Evolutionary conservation across 2,797 vertebrate species (phyloP), one percentile per base, ranked within the genome.

Genomic region (Dryobates pubescens): DNA sequence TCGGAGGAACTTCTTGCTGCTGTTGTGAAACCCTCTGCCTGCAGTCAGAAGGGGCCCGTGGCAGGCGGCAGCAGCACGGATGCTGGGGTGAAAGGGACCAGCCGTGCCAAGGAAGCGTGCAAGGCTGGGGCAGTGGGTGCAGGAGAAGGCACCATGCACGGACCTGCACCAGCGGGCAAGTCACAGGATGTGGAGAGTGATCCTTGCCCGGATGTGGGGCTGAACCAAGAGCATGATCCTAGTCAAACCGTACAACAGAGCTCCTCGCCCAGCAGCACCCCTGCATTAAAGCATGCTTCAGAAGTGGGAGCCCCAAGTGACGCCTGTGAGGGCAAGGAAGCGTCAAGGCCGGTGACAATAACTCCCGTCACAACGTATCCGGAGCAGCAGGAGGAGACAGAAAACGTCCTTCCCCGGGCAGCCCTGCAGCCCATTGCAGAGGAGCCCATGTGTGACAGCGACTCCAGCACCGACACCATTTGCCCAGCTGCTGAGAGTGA

Each of bases 371-470:
- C 22, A 22, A 65, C 2, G 0, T 73, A 89, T 58, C 16, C 81
- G 0, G 76, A 63, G 30, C 78, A 92, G 54, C 86, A 86, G 47
- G 94, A 75, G 38, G 95, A 88, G 27, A 23, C 62, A 1, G 93
- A 95, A 13, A 65, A 85, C 0, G 8, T 94, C 23, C 63, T 93
- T 23, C 57, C 73, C 29, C 86, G 82, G 5, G 54, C 79, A 67
- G 88, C 82, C 0, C 93, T 92, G 5, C 97, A 96, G 56, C 96
- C 97, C 45, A 79, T 94, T 4, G 96, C 95, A 1, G 93, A 93
- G 61, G 96, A 97, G 80, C 76, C 86, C 59, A 95, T 38, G 1
- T 84, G 86, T 1, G 97, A 97, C 62, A 91, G 96, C 0, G 97
- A 97, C 62, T 95, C 95, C 63, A 94, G 93, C 89, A 83, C 94